phyloP scores from a whole-genome alignment of 2,797 vertebrate species.

The Aldrovandia affinis region DNA sequence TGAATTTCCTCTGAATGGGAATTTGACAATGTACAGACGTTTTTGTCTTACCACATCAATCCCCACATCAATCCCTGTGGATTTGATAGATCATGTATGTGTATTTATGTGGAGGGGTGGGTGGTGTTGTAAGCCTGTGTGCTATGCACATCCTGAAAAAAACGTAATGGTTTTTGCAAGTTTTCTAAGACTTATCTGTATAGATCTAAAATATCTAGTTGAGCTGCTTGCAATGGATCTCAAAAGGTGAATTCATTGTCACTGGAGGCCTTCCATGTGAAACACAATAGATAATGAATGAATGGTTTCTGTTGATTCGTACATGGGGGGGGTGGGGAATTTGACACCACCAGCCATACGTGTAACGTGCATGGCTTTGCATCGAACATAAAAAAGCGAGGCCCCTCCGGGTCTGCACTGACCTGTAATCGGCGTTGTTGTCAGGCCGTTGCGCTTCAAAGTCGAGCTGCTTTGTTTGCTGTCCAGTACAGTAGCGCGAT shows the following conservation, averaged over 20 bases:
- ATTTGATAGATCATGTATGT: not conserved
- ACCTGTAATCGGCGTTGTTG: not conserved
- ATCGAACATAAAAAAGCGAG: not conserved
- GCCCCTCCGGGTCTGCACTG: not conserved
- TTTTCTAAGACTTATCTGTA: no score
- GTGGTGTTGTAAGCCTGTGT: not conserved
- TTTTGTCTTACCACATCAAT: not conserved
- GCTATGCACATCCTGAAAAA: not conserved
- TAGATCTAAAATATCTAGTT: not conserved
- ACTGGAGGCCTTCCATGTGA: not conserved
- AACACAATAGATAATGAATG: not conserved
- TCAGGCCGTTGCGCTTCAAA: not conserved
- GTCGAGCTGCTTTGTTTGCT: not conserved
- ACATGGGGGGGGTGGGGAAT: conserved; percentile 5
- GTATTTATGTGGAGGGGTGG: not conserved
- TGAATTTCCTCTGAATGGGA: not conserved
- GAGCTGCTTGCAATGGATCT: no score
- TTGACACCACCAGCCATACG: not conserved
- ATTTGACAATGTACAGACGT: not conserved
- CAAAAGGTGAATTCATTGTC: not conserved
- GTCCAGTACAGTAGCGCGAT: not conserved
- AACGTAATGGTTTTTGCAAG: not conserved
- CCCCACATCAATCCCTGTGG: not conserved
- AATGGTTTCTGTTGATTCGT: not conserved
- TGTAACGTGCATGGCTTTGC: not conserved